Conservation (phyloP, 1,140 invertebrate species). For the Cylas formicarius region DNA sequence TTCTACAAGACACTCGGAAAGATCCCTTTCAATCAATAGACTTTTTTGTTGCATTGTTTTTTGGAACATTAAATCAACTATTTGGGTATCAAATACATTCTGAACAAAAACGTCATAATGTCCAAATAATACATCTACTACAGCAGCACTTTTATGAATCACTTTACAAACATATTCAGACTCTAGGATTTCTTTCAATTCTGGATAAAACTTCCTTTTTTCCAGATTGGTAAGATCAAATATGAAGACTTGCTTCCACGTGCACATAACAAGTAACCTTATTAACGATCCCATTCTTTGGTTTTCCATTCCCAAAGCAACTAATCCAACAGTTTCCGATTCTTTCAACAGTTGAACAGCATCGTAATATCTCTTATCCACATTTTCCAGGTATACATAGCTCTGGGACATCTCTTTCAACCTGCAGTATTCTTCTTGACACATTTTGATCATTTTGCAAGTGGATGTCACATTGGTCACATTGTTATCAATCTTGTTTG, state of each 20-base stretch:
- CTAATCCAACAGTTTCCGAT: slow-evolving; percentile 20
- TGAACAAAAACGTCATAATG: slow-evolving; percentile 19
- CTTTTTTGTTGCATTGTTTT: slow-evolving; percentile 12
- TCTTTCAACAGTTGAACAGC: slow-evolving; percentile 14
- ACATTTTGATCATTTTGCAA: slow-evolving; percentile 13
- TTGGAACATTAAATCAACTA: slow-evolving; percentile 21
- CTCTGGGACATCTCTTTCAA: slow-evolving; percentile 17
- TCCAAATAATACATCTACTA: slow-evolving; percentile 20
- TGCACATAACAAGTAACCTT: slow-evolving; percentile 15
- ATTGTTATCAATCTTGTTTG: not conserved
- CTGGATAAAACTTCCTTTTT: slow-evolving; percentile 14
- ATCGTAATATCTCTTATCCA: slow-evolving; percentile 22
- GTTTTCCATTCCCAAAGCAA: slow-evolving; percentile 17
- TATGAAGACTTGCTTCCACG: slow-evolving; percentile 21
- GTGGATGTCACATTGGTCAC: not conserved
- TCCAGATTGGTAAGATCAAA: slow-evolving; percentile 18
- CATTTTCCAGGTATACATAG: slow-evolving; percentile 21
- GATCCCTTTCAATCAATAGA: slow-evolving; percentile 5
- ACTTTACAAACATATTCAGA: slow-evolving; percentile 23
- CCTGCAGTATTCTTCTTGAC: slow-evolving; percentile 21
- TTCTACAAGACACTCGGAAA: slow-evolving; percentile 19
- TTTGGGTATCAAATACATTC: slow-evolving; percentile 24
- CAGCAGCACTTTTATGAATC: slow-evolving; percentile 17
- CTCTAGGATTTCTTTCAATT: slow-evolving; percentile 22
- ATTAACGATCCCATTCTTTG: slow-evolving; percentile 9